phyloP scores from a whole-genome alignment of 2,113 vertebrate genomes.

The human (Homo sapiens) region GRCh38 chr7:130698001-130698500 shows the following conservation, averaged over 20 bases:
- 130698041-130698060: constrained; percentile 41
- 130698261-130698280: constrained; percentile 1
- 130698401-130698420: not conserved
- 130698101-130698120: constrained; percentile 40
- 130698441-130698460: not conserved
- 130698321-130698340: constrained; percentile 6
- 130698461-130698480: constrained; percentile 5
- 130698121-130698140: not conserved
- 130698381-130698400: not conserved
- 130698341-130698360: not conserved
- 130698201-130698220: constrained; percentile 30
- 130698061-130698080: constrained; percentile 38
- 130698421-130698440: not conserved
- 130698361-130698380: not conserved
- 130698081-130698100: constrained; percentile 47
- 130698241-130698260: constrained; percentile 46
- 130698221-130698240: constrained; percentile 45
- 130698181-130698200: constrained; percentile 35
- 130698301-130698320: not conserved
- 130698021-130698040: not conserved
- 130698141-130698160: not conserved
- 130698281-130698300: not conserved
- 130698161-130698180: not conserved
- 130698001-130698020: constrained; percentile 5
- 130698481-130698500: not conserved